These are phyloP conservation scores for Scaptomyza caliginosa DNA, from an alignment of 2,888 invertebrate species.

Conservation along the genomic window DNA sequence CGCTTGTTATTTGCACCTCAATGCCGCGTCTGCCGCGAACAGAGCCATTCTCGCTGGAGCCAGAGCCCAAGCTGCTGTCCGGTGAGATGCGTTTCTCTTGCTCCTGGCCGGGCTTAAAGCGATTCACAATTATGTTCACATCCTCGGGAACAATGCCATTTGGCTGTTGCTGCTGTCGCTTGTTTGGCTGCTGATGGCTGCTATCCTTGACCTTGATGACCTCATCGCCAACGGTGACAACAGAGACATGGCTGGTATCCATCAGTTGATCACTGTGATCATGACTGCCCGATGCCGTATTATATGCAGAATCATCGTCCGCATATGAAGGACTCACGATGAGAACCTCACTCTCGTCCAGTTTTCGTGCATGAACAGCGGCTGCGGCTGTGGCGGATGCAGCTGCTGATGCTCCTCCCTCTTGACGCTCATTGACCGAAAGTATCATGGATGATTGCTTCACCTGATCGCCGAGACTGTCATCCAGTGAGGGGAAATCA, in stretches of 20 bases:
- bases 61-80: slow-evolving; percentile 86
- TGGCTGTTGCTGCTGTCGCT: slow-evolving; percentile 55
- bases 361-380: slow-evolving; percentile 86
- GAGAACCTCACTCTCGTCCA: slow-evolving; percentile 94
- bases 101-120: slow-evolving; percentile 71
- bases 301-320: slow-evolving; percentile 87
- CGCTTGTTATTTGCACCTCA: slow-evolving; percentile 69
- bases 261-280: slow-evolving; percentile 82
- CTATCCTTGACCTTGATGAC: slow-evolving; percentile 90
- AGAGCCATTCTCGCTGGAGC: slow-evolving; percentile 90
- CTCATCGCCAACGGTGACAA: slow-evolving; percentile 94
- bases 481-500: slow-evolving; percentile 91
- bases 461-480: slow-evolving; percentile 87
- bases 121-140: slow-evolving; percentile 84
- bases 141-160: slow-evolving; percentile 84
- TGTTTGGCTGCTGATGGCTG: slow-evolving; percentile 78
- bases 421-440: slow-evolving; percentile 68
- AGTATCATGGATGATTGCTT: slow-evolving; percentile 83
- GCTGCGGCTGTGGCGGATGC: slow-evolving; percentile 11
- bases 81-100: slow-evolving; percentile 85
- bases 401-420: slow-evolving; percentile 2
- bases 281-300: slow-evolving; percentile 79
- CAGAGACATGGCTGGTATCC: slow-evolving; percentile 96
- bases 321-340: slow-evolving; percentile 90
- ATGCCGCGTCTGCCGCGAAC: slow-evolving; percentile 85